Conservation (phyloP, 2,113 vertebrate genomes). For the Electrona antarctica region DNA sequence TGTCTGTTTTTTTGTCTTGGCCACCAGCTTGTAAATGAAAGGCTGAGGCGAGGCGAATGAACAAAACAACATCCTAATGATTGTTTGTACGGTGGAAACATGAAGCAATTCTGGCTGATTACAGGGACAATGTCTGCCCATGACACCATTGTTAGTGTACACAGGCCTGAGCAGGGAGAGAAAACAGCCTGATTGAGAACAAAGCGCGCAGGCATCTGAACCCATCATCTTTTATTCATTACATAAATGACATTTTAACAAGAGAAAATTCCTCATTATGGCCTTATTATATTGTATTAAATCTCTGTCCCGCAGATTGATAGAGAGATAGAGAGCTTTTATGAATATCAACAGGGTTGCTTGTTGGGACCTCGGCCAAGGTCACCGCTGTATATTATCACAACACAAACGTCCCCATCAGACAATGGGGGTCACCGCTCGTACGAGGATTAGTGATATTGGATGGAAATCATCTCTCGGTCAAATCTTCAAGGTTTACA, state of each 20-base stretch:
- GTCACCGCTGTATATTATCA: slow-evolving; percentile 76
- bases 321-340: slow-evolving; percentile 75
- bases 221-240: slow-evolving; percentile 80
- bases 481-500: neutral
- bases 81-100: slow-evolving; percentile 78
- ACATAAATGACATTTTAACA: slow-evolving; percentile 80
- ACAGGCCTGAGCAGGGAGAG: slow-evolving; percentile 61
- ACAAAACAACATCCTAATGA: slow-evolving; percentile 80
- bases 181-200: slow-evolving; percentile 70
- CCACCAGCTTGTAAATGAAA: slow-evolving; percentile 73
- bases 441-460: slow-evolving; percentile 27
- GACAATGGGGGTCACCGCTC: slow-evolving; percentile 43
- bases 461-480: slow-evolving; percentile 19
- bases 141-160: slow-evolving; percentile 77
- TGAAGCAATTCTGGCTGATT: slow-evolving; percentile 78
- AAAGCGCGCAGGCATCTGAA: slow-evolving; percentile 75
- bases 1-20: slow-evolving; percentile 47
- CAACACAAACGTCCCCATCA: slow-evolving; percentile 51
- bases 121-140: slow-evolving; percentile 76
- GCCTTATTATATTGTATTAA: slow-evolving; percentile 78
- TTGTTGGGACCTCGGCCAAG: slow-evolving; percentile 69
- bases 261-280: slow-evolving; percentile 80
- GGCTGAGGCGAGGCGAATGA: slow-evolving; percentile 73
- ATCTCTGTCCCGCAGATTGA: slow-evolving; percentile 74
- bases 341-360: slow-evolving; percentile 71